phyloP scores from a whole-genome alignment of 2,888 invertebrate genomes.

The Keiferia lycopersicella region DNA sequence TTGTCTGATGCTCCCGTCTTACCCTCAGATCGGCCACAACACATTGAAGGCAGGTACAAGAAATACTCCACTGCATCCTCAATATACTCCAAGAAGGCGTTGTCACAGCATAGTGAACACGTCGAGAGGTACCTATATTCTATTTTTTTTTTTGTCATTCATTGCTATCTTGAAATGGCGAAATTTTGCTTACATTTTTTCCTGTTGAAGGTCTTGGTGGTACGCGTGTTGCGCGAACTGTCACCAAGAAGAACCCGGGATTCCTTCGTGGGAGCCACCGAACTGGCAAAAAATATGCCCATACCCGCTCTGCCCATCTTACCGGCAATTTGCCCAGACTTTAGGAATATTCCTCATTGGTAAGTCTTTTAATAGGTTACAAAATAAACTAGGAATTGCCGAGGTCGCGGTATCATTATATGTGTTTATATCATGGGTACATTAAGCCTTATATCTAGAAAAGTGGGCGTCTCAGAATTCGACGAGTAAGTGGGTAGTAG shows the following conservation, averaged over 20 bases:
- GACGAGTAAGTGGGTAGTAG: too few relatives aligned
- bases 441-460: too few relatives aligned
- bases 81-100: slow-evolving; percentile 74
- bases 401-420: too few relatives aligned
- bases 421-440: too few relatives aligned
- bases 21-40: slow-evolving; percentile 70
- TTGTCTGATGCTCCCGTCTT: slow-evolving; percentile 24
- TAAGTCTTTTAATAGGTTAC: slow-evolving; percentile 47
- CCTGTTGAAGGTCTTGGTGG: slow-evolving; percentile 88
- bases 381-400: neutral
- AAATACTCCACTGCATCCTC: slow-evolving; percentile 78
- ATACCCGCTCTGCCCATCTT: slow-evolving; percentile 92
- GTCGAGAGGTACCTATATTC: slow-evolving; percentile 62
- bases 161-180: too few relatives aligned
- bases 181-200: too few relatives aligned
- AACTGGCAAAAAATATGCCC: slow-evolving; percentile 91
- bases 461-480: too few relatives aligned
- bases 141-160: neutral
- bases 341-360: slow-evolving; percentile 87
- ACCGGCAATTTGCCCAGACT: slow-evolving; percentile 90
- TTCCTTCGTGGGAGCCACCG: slow-evolving; percentile 90
- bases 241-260: slow-evolving; percentile 85
- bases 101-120: slow-evolving; percentile 75
- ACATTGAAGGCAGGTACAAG: slow-evolving; percentile 77
- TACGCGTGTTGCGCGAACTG: slow-evolving; percentile 91